phyloP scores from a whole-genome alignment of 2,888 invertebrate genomes.

The Steinernema scapterisci region DNA sequence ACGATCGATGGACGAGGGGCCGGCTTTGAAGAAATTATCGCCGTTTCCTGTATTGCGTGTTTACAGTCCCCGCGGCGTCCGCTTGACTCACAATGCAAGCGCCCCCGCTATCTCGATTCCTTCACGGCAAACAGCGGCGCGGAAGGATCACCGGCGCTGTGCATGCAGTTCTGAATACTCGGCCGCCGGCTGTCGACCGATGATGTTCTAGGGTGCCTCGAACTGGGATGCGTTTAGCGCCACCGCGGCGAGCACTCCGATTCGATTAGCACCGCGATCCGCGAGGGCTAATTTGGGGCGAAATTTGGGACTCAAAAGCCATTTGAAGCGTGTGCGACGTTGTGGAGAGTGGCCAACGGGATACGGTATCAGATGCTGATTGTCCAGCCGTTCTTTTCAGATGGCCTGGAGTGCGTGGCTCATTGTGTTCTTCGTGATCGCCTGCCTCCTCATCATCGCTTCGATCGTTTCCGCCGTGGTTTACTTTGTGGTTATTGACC shows the following conservation, averaged over 20 bases:
- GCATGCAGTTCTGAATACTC: too few relatives aligned
- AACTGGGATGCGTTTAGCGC: neutral
- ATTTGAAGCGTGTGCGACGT: too few relatives aligned
- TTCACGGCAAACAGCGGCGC: neutral
- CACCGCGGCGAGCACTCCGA: neutral
- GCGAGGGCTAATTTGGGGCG: neutral
- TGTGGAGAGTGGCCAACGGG: too few relatives aligned
- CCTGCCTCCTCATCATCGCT: neutral
- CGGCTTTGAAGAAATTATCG: neutral
- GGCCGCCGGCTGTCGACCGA: too few relatives aligned
- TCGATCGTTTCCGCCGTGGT: conserved; percentile 2
- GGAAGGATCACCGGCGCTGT: too few relatives aligned
- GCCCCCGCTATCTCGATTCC: too few relatives aligned
- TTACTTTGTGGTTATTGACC: conserved; percentile 3
- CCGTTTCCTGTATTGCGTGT: neutral
- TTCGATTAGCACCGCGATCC: conserved; percentile 24
- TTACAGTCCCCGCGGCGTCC: neutral
- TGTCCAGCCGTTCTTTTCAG: neutral
- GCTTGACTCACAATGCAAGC: neutral
- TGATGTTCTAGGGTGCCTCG: neutral
- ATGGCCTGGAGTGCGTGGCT: conserved; percentile 29
- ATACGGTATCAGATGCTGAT: too few relatives aligned
- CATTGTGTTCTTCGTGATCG: conserved; percentile 14
- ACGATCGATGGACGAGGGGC: neutral
- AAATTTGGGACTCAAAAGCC: neutral